phyloP scores from a whole-genome alignment of 2,113 vertebrate genomes.

The Tragelaphus scriptus region DNA sequence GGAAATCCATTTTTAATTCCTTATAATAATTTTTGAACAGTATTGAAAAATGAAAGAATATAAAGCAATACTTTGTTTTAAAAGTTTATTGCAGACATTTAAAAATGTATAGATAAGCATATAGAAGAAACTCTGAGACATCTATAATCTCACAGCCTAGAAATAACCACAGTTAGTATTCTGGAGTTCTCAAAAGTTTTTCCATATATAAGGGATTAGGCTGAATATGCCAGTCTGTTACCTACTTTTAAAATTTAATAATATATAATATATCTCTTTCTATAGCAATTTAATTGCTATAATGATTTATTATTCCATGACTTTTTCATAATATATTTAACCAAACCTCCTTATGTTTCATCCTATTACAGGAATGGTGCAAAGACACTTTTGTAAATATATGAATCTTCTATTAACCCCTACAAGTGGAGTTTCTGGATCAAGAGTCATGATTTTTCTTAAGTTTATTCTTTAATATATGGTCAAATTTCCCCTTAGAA shows the following conservation, averaged over 20 bases:
- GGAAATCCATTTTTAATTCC: not conserved
- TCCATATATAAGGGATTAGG: not conserved
- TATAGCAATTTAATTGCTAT: not conserved
- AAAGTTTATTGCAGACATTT: not conserved
- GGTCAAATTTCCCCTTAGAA: not conserved
- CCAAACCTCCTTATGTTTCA: not conserved
- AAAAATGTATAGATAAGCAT: not conserved
- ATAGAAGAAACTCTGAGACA: not conserved
- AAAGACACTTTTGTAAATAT: not conserved
- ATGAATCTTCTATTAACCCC: not conserved
- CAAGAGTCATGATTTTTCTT: not conserved
- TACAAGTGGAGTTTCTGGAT: not conserved
- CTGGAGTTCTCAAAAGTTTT: not conserved
- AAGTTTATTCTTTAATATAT: not conserved
- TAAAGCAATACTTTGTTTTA: not conserved
- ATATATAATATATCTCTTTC: not conserved
- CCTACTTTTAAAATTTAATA: not conserved
- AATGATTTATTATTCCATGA: not conserved
- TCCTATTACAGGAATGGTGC: not conserved
- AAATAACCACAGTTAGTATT: not conserved
- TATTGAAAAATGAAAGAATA: not conserved
- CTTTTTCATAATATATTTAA: not conserved
- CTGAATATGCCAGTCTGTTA: not conserved
- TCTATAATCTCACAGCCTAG: not conserved
- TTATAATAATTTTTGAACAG: constrained; percentile 19